Evolutionary conservation across 2,797 vertebrate genomes (phyloP), one percentile per base, ranked within the genome.

Genomic region (Sebastes melanostomus): DNA sequence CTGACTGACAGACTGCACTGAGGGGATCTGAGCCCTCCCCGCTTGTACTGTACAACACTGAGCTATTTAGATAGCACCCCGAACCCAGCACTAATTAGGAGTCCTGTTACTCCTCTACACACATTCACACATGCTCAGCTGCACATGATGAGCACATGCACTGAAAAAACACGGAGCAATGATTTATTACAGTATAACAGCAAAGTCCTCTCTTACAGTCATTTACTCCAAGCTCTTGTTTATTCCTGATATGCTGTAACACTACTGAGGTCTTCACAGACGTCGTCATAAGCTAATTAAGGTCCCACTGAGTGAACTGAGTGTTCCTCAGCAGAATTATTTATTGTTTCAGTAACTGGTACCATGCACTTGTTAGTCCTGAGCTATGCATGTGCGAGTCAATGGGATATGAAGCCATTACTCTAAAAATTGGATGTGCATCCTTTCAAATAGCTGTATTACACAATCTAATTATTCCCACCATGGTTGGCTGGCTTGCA

Each of bases 41-140:
- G 36, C 50, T 66, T 75, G 67, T 77, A 91, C 88, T 92, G 90
- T 92, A 92, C 82, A 87, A 89, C 86, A 92, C 86, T 79, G 73
- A 85, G 72, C 84, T 88, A 80, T 86, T 90, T 86, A 89, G 72
- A 90, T 78, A 85, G 73, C 78, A 61, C 36, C 55, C 62, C 46
- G 58, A 86, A 79, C 83, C 74, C 79, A 71, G 81, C 67, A 73
- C 80, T 91, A 85, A 90, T 88, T 88, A 86, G 66, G 83, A 81
- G 78, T 36, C 70, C 72, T 80, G 69, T 68, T 75, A 63, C 71
- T 86, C 63, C 68, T 59, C 58, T 70, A 70, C 80, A 89, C 60
- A 66, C 69, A 70, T 69, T 77, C 69, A 72, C 46, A 52, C 78
- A 70, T 25, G 52, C 65, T 80, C 72, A 83, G 72, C 89, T 55